Evolutionary conservation across 2,797 vertebrate species (phyloP).

Genomic region (Ispidina lecontei): DNA sequence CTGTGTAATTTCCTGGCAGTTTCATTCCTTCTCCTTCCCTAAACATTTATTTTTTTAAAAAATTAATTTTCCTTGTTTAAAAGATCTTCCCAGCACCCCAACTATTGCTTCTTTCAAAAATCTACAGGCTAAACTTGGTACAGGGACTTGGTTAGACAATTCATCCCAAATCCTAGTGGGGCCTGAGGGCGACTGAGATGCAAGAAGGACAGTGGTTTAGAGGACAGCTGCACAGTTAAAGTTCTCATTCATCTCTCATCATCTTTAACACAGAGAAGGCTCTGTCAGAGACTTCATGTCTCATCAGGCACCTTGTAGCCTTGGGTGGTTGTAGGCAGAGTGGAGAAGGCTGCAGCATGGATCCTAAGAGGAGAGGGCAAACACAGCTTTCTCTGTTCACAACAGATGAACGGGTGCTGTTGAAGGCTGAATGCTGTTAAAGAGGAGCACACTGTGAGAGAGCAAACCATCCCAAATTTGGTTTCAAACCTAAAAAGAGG

Average conservation of each 20-base stretch:
- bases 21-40: not conserved
- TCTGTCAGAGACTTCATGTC: not conserved
- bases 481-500: not conserved
- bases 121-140: not conserved
- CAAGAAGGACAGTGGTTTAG: not conserved
- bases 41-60: not conserved
- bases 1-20: not conserved
- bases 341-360: no score
- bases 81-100: not conserved
- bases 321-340: not conserved
- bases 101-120: not conserved
- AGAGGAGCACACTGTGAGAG: not conserved
- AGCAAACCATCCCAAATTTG: not conserved
- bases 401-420: not conserved
- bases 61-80: not conserved
- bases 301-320: not conserved
- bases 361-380: not conserved
- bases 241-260: not conserved
- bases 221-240: not conserved
- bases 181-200: not conserved
- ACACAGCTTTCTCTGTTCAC: not conserved
- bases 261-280: not conserved
- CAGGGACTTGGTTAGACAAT: not conserved
- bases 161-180: not conserved
- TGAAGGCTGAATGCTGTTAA: not conserved